Evolutionary conservation across 64 coral and sea anemone species (phyloP).

Genomic region (Stylophora pistillata): DNA sequence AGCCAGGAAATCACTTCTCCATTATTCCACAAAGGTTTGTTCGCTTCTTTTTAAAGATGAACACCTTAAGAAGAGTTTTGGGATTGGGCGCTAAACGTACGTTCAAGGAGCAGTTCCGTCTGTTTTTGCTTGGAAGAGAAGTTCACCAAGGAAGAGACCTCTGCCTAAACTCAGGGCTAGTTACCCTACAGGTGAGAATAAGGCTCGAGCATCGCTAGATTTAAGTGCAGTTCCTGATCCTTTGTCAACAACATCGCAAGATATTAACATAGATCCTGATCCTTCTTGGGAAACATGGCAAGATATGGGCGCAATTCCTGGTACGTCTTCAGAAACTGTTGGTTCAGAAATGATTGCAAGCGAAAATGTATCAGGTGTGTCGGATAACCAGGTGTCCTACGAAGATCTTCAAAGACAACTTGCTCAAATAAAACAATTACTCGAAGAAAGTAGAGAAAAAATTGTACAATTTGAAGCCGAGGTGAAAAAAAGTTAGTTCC

Average conservation of each 20-base stretch:
- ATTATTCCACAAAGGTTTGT: slow-evolving; percentile 29
- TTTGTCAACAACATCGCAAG: too few relatives aligned
- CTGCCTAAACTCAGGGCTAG: background rate
- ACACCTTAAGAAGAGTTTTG: slow-evolving; percentile 29
- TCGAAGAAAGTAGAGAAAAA: slow-evolving; percentile 15
- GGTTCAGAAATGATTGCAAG: background rate
- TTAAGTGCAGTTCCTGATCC: slow-evolving; percentile 29
- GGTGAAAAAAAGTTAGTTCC: slow-evolving; percentile 28
- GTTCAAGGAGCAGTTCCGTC: slow-evolving; percentile 33
- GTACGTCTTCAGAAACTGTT: too few relatives aligned
- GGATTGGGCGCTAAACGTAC: slow-evolving; percentile 37
- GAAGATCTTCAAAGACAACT: slow-evolving; percentile 43
- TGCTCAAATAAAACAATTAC: slow-evolving; percentile 24
- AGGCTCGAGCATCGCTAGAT: slow-evolving; percentile 46
- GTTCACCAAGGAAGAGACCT: slow-evolving; percentile 31
- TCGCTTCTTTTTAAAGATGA: slow-evolving; percentile 30
- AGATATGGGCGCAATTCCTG: slow-evolving; percentile 16
- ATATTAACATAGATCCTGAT: background rate
- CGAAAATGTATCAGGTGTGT: background rate
- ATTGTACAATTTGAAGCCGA: slow-evolving; percentile 27
- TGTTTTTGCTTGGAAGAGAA: slow-evolving; percentile 30
- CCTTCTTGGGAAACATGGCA: slow-evolving; percentile 18
- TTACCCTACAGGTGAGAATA: too few relatives aligned
- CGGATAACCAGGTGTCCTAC: slow-evolving; percentile 16
- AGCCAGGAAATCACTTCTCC: slow-evolving; percentile 30